Conservation (phyloP, 2,888 invertebrate species). For the Sussaba pulchella region DNA sequence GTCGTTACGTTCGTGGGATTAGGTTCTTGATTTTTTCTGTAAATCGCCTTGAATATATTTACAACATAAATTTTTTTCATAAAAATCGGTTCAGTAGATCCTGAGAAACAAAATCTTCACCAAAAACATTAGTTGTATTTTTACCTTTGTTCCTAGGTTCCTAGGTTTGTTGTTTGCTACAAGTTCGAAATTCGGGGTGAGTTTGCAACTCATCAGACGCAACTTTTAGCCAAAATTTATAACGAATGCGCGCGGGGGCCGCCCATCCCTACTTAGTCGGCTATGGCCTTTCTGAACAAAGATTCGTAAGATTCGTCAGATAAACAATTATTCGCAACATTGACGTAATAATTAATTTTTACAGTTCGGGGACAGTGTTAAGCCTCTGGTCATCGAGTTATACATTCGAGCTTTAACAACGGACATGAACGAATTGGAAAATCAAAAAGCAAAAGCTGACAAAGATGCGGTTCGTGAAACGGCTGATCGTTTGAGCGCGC, state of each 20-base stretch:
- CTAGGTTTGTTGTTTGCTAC: too few relatives aligned
- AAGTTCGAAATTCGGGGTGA: conserved; percentile 43
- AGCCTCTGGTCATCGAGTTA: conserved; percentile 89
- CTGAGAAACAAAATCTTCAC: conserved; percentile 33
- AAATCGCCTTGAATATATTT: conserved; percentile 25
- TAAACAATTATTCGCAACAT: too few relatives aligned
- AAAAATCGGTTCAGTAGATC: conserved; percentile 30
- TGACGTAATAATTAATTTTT: neutral
- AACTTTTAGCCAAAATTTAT: conserved; percentile 58
- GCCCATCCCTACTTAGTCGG: neutral
- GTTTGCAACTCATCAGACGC: conserved; percentile 32
- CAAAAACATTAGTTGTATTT: conserved; percentile 41
- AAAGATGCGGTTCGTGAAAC: conserved; percentile 85
- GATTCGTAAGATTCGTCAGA: too few relatives aligned
- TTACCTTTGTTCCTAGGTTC: conserved; percentile 28
- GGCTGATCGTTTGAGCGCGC: conserved; percentile 86
- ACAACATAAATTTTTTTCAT: conserved; percentile 32
- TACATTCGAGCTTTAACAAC: conserved; percentile 91
- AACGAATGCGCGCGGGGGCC: conserved; percentile 62
- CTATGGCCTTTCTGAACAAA: neutral
- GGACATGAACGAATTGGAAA: conserved; percentile 91
- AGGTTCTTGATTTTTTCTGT: conserved; percentile 39
- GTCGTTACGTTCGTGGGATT: conserved; percentile 11
- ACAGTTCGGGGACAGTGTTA: conserved; percentile 86
- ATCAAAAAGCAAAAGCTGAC: conserved; percentile 87